Conservation (phyloP, 2,113 vertebrate genomes). For the Xiphias gladius region DNA sequence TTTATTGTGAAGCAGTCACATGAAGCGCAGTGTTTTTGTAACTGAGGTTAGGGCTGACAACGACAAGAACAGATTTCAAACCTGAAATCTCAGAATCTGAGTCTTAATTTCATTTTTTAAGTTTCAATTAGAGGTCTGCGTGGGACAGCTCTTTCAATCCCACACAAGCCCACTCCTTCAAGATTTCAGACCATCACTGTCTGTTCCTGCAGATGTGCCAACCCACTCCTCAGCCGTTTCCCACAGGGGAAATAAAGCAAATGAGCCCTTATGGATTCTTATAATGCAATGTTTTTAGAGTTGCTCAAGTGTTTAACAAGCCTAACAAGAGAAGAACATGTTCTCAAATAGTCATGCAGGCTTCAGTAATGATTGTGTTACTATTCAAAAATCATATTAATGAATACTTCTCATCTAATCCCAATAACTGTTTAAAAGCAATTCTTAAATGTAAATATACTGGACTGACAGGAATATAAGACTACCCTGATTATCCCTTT, state of each 20-base stretch:
- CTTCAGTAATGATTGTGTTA: neutral
- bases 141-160: slow-evolving; percentile 28
- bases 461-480: no score
- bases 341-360: no score
- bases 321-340: no score
- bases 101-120: slow-evolving; percentile 10
- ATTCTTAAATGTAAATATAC: neutral
- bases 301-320: neutral
- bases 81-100: neutral
- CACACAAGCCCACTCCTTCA: slow-evolving; percentile 28
- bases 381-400: no score
- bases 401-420: neutral
- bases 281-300: slow-evolving; percentile 12
- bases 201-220: slow-evolving; percentile 48
- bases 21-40: neutral
- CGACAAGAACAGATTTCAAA: neutral
- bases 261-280: slow-evolving; percentile 17
- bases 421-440: neutral
- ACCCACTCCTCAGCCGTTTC: slow-evolving; percentile 13
- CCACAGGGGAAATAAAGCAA: neutral
- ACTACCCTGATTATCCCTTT: no score
- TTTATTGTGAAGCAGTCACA: neutral
- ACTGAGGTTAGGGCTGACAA: neutral
- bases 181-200: slow-evolving; percentile 45
- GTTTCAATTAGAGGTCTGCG: slow-evolving; percentile 24